phyloP scores from a whole-genome alignment of 37 sponge, comb jelly and placozoan species.

The Haliclona indistincta region DNA sequence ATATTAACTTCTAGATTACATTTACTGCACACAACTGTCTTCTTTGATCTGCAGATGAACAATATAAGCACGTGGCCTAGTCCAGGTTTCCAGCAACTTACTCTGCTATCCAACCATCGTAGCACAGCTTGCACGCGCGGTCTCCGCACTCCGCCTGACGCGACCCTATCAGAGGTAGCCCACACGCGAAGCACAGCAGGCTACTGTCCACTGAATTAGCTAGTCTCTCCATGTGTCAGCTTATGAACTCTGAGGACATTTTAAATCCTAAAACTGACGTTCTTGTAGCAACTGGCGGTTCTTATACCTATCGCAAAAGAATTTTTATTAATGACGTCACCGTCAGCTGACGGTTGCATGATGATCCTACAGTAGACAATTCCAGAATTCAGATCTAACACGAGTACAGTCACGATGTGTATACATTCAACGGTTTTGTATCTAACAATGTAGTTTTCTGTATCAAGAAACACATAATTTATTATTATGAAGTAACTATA shows the following conservation, averaged over 20 bases:
- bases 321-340: too few relatives aligned
- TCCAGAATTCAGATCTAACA: too few relatives aligned
- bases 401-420: too few relatives aligned
- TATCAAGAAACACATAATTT: background rate
- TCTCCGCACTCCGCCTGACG: conserved; percentile 64
- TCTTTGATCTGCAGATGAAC: background rate
- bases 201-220: background rate
- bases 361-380: too few relatives aligned
- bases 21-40: background rate
- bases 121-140: conserved; percentile 43
- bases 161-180: conserved; percentile 32
- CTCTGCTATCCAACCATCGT: conserved; percentile 20
- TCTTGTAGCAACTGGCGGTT: background rate
- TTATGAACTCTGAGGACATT: background rate
- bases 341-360: too few relatives aligned
- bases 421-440: too few relatives aligned
- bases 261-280: background rate
- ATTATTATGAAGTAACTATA: conserved; percentile 27
- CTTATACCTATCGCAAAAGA: background rate
- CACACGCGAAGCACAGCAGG: conserved; percentile 18
- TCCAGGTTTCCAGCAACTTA: conserved; percentile 7
- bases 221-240: background rate
- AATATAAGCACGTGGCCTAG: background rate
- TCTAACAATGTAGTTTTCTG: too few relatives aligned
- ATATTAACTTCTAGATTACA: background rate